Percentiles rank a stretch among this genome's conserved stretches.
These are phyloP conservation scores for Turnix velox DNA, from an alignment of 2,113 vertebrate genomes.

Conservation along the genomic window DNA sequence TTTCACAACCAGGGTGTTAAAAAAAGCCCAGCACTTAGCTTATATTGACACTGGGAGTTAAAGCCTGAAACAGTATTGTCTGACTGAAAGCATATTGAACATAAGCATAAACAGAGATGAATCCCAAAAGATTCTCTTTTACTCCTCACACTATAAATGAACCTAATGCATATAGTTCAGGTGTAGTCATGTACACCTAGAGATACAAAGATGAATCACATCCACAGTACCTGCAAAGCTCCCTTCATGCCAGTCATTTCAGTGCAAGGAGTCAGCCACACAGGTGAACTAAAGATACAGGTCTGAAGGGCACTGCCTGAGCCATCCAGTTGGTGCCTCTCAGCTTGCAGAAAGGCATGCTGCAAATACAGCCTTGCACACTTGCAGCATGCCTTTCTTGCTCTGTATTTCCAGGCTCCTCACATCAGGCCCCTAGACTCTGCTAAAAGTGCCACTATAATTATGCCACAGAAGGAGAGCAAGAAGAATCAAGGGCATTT, in stretches of 20 bases:
- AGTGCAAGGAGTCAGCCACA: neutral
- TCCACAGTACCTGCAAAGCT: neutral
- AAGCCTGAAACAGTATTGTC: neutral
- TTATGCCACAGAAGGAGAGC: neutral
- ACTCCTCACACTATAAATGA: neutral
- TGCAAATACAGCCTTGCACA: neutral
- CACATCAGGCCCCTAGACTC: neutral
- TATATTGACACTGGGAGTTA: neutral
- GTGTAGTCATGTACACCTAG: neutral
- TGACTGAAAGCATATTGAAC: neutral
- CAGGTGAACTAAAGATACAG: neutral
- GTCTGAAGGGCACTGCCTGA: neutral
- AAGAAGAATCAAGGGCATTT: neutral
- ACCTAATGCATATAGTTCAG: neutral
- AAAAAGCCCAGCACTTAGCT: neutral
- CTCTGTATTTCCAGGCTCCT: neutral
- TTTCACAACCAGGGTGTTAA: neutral
- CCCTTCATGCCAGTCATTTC: neutral
- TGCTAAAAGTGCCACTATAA: neutral
- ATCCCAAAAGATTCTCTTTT: neutral
- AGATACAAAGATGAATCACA: neutral
- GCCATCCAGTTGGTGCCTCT: neutral
- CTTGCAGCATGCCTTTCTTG: too few relatives aligned
- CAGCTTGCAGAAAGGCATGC: neutral
- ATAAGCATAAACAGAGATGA: neutral